These are phyloP conservation scores for Idaea dimidiata DNA, from an alignment of 2,888 invertebrate species.

Conservation along the genomic window DNA sequence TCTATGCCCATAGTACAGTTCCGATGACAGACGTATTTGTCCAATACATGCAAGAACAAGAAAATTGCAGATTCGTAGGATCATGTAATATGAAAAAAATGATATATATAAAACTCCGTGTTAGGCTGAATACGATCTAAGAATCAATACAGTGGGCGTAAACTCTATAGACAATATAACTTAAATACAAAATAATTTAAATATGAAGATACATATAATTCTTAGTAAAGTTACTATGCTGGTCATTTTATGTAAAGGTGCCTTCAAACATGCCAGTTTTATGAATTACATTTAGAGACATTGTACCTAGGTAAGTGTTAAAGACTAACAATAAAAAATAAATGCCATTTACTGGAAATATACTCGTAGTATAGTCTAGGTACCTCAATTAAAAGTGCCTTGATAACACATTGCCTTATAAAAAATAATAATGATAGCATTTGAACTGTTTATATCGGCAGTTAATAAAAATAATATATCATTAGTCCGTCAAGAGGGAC, in stretches of 20 bases:
- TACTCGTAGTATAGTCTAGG: background rate
- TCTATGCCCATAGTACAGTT: background rate
- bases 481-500: conserved; percentile 10
- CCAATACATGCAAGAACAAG: background rate
- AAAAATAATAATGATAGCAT: conserved; percentile 51
- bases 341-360: conserved; percentile 51
- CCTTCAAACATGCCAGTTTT: background rate
- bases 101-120: too few relatives aligned
- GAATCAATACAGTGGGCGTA: background rate
- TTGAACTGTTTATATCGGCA: conserved; percentile 45
- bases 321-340: conserved; percentile 56
- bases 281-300: conserved; percentile 18
- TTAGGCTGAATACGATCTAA: background rate
- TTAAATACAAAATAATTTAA: background rate
- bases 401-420: conserved; percentile 47
- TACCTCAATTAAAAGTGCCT: conserved; percentile 34
- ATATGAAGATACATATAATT: background rate
- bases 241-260: background rate
- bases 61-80: background rate
- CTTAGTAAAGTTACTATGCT: background rate
- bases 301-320: conserved; percentile 29
- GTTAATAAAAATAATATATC: conserved; percentile 45
- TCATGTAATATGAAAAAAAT: background rate
- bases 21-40: background rate
- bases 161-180: background rate